Conservation (phyloP, 2,113 vertebrate species). For the Leuciscus idus region DNA sequence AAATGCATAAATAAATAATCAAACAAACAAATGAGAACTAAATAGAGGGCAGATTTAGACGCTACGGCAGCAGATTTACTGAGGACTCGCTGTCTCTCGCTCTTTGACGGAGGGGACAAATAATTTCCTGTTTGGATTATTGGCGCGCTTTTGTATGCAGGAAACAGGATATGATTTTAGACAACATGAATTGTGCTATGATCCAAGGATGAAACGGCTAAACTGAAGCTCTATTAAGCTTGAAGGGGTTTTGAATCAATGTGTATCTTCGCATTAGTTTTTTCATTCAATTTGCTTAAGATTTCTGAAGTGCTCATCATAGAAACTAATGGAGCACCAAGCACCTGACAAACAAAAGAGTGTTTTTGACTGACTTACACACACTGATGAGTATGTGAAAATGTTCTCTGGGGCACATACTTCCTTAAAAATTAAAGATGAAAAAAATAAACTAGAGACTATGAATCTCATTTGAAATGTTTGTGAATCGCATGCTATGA, state of each 20-base stretch:
- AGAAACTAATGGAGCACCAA: background rate
- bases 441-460: background rate
- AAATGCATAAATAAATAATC: slow-evolving; percentile 37
- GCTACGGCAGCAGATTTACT: slow-evolving; percentile 19
- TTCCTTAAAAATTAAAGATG: background rate
- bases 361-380: background rate
- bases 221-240: slow-evolving; percentile 6
- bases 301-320: background rate
- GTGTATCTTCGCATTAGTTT: background rate
- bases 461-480: background rate
- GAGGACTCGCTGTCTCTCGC: background rate
- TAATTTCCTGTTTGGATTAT: slow-evolving; percentile 12
- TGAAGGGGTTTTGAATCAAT: background rate
- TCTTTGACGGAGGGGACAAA: background rate
- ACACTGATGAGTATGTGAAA: background rate
- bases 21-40: slow-evolving; percentile 12
- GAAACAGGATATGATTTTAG: slow-evolving; percentile 32
- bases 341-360: background rate
- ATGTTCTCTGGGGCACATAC: background rate
- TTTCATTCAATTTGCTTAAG: slow-evolving; percentile 2
- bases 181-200: background rate
- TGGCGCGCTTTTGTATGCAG: background rate
- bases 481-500: background rate
- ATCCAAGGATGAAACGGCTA: slow-evolving; percentile 7
- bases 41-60: slow-evolving; percentile 37